Base-by-base conservation (phyloP, 2,113 vertebrate species). In the Callipepla californica region DNA sequence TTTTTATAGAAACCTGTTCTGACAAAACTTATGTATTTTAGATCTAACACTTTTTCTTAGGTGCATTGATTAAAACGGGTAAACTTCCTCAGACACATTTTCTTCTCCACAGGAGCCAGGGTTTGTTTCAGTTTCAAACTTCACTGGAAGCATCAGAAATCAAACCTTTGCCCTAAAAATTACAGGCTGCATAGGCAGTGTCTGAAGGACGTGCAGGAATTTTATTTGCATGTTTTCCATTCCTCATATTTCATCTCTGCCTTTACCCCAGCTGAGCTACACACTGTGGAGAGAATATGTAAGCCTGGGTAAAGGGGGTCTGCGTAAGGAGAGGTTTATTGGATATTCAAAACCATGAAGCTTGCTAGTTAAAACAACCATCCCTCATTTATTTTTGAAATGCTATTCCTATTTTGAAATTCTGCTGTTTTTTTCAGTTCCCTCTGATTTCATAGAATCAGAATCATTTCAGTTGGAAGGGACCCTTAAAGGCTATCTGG, bases 111-210 rank as follows among this genome's bases (percentile, higher is more conserved):
- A 66, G 87, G 95, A 95, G 77, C 19, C 84, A 58, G 63, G 65
- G 65, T 88, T 95, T 92, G 84, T 91, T 94, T 95, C 34, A 19
- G 73, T 86, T 92, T 90, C 89, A 89, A 88, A 92, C 82, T 92
- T 82, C 67, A 79, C 70, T 95, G 84, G 89, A 95, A 92, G 61
- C 81, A 78, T 73, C 68, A 78, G 87, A 85, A 32, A 85, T 74
- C 75, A 93, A 93, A 88, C 87, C 87, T 96, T 92, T 90, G 89
- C 82, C 75, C 91, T 91, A 36, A 82, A 93, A 94, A 95, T 93
- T 89, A 90, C 80, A 85, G 89, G 79, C 86, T 88, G 47, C 42
- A 77, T 70, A 91, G 65, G 11, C 57, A 85, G 58, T 69, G 94
- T 88, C 85, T 95, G 82, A 94, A 91, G 85, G 65, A 92, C 0